Percentiles rank a stretch among this genome's conserved stretches.
Evolutionary conservation across 1,140 invertebrate species (phyloP).

Genomic region (Harpegnathos saltator): DNA sequence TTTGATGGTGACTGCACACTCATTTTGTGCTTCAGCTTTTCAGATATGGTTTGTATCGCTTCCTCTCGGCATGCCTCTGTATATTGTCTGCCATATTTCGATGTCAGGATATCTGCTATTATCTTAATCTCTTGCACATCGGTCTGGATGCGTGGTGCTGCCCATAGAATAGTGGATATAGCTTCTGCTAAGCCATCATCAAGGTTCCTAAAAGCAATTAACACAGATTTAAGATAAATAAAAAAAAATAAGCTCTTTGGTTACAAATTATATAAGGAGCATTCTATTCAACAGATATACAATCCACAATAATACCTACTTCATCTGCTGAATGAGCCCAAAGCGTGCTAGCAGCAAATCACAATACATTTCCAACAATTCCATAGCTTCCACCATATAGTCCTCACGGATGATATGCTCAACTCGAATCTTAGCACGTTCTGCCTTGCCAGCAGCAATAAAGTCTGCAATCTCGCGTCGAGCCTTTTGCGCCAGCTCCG

Average conservation of each 20-base stretch:
- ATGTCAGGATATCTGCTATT: slow-evolving; percentile 95
- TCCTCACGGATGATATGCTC: slow-evolving; percentile 99
- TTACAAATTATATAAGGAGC: not conserved
- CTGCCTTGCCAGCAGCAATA: slow-evolving; percentile 94
- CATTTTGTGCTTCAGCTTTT: slow-evolving; percentile 98
- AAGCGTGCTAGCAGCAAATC: slow-evolving; percentile 98
- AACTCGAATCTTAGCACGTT: slow-evolving; percentile 97
- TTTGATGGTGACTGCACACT: slow-evolving; percentile 98
- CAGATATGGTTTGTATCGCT: slow-evolving; percentile 93
- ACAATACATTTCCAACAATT: slow-evolving; percentile 99
- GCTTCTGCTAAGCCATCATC: slow-evolving; percentile 98
- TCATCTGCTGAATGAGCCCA: slow-evolving; percentile 98
- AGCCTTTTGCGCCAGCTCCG: slow-evolving; percentile 97
- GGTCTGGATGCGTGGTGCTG: slow-evolving; percentile 94
- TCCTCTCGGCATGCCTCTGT: slow-evolving; percentile 93
- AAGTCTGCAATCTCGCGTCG: slow-evolving; percentile 99
- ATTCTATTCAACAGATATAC: slow-evolving; percentile 29
- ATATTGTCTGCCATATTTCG: slow-evolving; percentile 98
- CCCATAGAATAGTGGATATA: slow-evolving; percentile 98
- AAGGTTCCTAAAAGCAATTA: slow-evolving; percentile 88
- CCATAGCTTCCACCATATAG: slow-evolving; percentile 99
- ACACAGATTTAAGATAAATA: not conserved
- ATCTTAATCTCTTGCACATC: slow-evolving; percentile 96
- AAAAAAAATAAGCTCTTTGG: slow-evolving; percentile 16
- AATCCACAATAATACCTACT: slow-evolving; percentile 88